Conservation (phyloP, 2,797 vertebrate species). For the Molossus molossus region DNA sequence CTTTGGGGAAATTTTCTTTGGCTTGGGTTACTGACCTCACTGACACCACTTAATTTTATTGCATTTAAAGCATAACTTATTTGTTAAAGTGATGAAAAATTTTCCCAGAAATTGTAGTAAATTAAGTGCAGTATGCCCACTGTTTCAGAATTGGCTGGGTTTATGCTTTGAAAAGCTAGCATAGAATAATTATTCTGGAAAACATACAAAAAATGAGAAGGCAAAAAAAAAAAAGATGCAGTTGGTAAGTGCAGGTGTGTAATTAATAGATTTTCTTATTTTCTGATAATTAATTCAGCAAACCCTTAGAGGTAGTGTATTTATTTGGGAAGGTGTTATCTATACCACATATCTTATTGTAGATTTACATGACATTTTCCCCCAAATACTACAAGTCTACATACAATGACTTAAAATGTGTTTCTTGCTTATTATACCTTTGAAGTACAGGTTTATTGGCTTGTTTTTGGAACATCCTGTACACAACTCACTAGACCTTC, state of each 20-base stretch:
- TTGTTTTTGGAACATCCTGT: conserved; percentile 71
- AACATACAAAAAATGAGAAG: conserved; percentile 38
- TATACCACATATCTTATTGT: neutral
- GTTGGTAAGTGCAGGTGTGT: conserved; percentile 32
- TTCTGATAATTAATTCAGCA: conserved; percentile 17
- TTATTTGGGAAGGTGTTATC: conserved; percentile 15
- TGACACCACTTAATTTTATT: conserved; percentile 67
- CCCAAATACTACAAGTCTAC: neutral
- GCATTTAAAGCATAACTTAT: conserved; percentile 59
- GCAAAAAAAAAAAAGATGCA: conserved; percentile 42
- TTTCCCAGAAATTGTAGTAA: conserved; percentile 59
- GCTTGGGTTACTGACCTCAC: conserved; percentile 46
- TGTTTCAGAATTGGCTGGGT: conserved; percentile 70
- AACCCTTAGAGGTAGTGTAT: neutral
- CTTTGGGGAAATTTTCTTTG: conserved; percentile 73
- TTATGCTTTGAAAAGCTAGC: conserved; percentile 65
- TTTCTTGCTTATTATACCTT: conserved; percentile 29
- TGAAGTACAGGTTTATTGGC: conserved; percentile 42
- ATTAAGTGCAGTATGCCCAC: conserved; percentile 38
- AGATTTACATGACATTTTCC: neutral
- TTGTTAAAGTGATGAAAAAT: conserved; percentile 41
- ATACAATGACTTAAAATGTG: conserved; percentile 10
- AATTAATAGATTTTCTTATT: conserved; percentile 63
- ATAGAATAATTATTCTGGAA: conserved; percentile 70
- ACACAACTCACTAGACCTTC: conserved; percentile 59